Percentiles rank a stretch among this genome's conserved stretches.
These are phyloP conservation scores for Chionomys nivalis DNA, from an alignment of 2,113 vertebrate species.

Conservation along the genomic window DNA sequence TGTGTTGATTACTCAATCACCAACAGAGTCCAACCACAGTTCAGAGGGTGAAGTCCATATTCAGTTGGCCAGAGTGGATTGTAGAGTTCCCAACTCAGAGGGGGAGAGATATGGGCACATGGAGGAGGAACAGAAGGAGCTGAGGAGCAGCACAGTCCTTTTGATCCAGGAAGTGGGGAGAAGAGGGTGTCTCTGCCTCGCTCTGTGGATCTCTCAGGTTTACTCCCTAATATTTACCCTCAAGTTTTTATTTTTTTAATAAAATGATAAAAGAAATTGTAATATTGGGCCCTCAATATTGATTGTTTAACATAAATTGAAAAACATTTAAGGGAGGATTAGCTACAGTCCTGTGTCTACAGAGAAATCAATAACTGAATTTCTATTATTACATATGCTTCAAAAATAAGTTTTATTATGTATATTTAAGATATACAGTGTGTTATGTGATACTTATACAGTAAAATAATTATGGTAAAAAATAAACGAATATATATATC, in stretches of 20 bases:
- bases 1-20: neutral
- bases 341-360: neutral
- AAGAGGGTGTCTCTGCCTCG: neutral
- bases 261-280: neutral
- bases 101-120: neutral
- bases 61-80: neutral
- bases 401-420: neutral
- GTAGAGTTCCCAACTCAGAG: neutral
- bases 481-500: neutral
- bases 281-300: neutral
- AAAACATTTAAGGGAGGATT: conserved; percentile 42
- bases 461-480: neutral
- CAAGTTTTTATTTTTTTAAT: neutral
- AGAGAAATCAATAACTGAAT: neutral
- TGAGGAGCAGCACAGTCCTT: neutral
- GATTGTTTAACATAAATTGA: neutral
- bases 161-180: neutral
- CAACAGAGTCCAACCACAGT: neutral
- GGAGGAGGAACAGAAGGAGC: too few species aligned
- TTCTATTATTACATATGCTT: neutral
- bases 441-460: neutral
- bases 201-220: neutral
- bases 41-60: neutral
- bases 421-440: neutral
- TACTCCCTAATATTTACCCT: neutral